Base-by-base conservation (phyloP, 2,113 vertebrate genomes). In the Saiga tatarica region DNA sequence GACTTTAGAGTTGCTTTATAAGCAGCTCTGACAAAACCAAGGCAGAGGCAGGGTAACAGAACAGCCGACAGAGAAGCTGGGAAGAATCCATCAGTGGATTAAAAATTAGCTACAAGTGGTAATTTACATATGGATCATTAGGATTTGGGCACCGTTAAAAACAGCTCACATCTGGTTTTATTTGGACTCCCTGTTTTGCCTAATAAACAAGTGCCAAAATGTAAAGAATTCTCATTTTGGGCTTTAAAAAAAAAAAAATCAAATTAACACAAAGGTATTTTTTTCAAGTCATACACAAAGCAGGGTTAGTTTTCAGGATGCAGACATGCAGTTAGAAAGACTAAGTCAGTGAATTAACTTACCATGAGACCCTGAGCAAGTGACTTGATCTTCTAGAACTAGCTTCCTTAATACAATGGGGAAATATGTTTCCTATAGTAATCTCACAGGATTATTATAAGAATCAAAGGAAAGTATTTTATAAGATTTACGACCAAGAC, bases 171-270 rank as follows among this genome's bases (percentile, higher is more conserved):
- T 90, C 60, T 92, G 45, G 50, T 55, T 94, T 92, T 92, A 87
- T 60, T 82, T 50, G 47, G 53, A 74, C 39, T 91, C 62, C 87
- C 42, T 94, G 36, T 83, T 95, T 92, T 64, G 16, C 74, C 33
- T 57, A 67, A 96, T 82, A 96, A 95, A 62, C 50, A 94, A 94
- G 36, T 25, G 15, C 25, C 57, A 23, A 71, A 92, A 76, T 96
- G 21, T 39, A 83, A 96, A 39, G 81, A 93, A 88, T 52, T 74
- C 74, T 95, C 52, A 60, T 30, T 79, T 89, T 19, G 3, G 50
- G 36, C 6, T 55, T 81, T 17, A 26, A 67, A 82, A 93, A 50
- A 93, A 93, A 50, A 60, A 85, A 55, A 39, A 74, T 39, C n/a
- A 39, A 71, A 19, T 39, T 71, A 74, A 39, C 16, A 81, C 52